Percentiles rank a stretch among this genome's conserved stretches.
Evolutionary conservation across 2,797 vertebrate species (phyloP).

Genomic region (Pseudomugil tenellus): DNA sequence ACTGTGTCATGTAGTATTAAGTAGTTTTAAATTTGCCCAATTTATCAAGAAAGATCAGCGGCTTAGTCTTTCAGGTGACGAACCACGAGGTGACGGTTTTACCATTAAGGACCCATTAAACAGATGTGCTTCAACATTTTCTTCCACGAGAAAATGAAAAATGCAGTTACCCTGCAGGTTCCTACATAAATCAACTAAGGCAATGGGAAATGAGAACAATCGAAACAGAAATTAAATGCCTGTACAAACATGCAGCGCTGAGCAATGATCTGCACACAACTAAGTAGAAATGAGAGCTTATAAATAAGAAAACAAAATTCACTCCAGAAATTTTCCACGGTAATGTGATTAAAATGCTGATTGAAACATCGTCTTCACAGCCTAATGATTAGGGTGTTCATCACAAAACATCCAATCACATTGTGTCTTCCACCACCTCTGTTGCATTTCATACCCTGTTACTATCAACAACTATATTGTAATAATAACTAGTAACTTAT

Average conservation of each 20-base stretch:
- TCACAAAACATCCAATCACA: not conserved
- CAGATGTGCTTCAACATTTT: not conserved
- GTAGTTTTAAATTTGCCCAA: not conserved
- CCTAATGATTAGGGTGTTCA: not conserved
- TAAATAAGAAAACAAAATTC: conserved; percentile 14
- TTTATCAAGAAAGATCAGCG: conserved; percentile 22
- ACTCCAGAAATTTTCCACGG: conserved; percentile 1
- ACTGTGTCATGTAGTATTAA: conserved; percentile 21
- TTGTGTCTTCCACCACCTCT: not conserved
- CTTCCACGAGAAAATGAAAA: conserved; percentile 11
- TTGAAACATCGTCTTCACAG: not conserved
- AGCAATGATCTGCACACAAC: conserved; percentile 30
- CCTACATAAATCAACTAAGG: conserved; percentile 26
- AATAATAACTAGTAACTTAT: too few relatives aligned
- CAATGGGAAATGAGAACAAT: conserved; percentile 43
- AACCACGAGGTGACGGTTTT: not conserved
- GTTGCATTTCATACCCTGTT: too few relatives aligned
- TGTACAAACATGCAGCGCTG: conserved; percentile 56
- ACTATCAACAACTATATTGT: not conserved
- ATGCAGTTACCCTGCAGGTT: conserved; percentile 18
- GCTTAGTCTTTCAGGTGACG: conserved; percentile 14
- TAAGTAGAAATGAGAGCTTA: conserved; percentile 43
- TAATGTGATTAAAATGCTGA: not conserved
- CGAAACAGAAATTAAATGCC: conserved; percentile 46
- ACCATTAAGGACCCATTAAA: conserved; percentile 5